A percentile compares a stretch with the other conserved stretches of the same genome.
These are phyloP conservation scores for Disparrhopalites patrizii DNA, from an alignment of 2,888 invertebrate genomes.

Conservation along the genomic window DNA sequence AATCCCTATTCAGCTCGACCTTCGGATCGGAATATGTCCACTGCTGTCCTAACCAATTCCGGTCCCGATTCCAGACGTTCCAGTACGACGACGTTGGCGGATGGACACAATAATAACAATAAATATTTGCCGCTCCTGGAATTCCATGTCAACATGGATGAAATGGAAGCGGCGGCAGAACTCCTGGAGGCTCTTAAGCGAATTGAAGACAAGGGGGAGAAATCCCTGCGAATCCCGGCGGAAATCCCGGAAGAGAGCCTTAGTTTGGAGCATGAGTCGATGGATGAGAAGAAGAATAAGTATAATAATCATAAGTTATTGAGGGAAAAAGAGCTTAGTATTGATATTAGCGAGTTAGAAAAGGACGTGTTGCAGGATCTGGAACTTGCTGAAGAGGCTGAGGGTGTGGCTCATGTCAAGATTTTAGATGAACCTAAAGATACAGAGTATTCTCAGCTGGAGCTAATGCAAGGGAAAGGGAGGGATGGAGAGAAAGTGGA, in stretches of 20 bases:
- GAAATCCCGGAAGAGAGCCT: constrained; percentile 24
- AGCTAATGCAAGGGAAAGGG: no score
- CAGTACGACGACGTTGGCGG: constrained; percentile 16
- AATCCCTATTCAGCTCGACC: constrained; percentile 47
- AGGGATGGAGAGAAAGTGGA: no score
- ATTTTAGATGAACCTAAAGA: no score
- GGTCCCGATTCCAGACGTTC: constrained; percentile 24
- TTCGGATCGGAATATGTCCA: constrained; percentile 23
- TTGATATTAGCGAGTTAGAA: background rate
- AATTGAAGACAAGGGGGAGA: constrained; percentile 39
- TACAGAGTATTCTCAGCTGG: no score
- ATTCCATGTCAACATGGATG: constrained; percentile 38
- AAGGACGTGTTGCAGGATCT: background rate
- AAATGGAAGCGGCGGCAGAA: constrained; percentile 42
- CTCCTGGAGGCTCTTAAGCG: constrained; percentile 40
- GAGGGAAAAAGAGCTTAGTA: background rate
- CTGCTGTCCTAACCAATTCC: constrained; percentile 4
- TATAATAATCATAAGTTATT: background rate
- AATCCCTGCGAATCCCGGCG: background rate
- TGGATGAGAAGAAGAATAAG: constrained; percentile 6
- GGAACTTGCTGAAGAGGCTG: background rate
- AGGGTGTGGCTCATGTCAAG: no score
- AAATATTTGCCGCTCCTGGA: constrained; percentile 18
- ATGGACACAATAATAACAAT: constrained; percentile 5
- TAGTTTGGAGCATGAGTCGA: background rate